These are phyloP conservation scores for Limenitis camilla DNA, from an alignment of 2,888 invertebrate species.

Conservation along the genomic window DNA sequence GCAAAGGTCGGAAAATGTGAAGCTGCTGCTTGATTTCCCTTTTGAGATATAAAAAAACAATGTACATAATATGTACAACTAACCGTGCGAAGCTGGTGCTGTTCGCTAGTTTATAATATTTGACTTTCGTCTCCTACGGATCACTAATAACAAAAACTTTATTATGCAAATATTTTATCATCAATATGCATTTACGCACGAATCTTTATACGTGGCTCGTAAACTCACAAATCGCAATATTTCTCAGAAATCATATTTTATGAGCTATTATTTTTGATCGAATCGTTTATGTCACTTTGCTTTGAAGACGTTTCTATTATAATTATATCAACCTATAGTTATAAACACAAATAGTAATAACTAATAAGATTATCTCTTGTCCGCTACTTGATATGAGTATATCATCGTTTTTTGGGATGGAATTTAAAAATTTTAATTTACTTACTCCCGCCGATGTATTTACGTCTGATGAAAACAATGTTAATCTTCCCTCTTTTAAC, in stretches of 20 bases:
- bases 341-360: not conserved
- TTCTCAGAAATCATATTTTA: slow-evolving; percentile 4
- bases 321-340: not conserved
- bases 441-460: no score
- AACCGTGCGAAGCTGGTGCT: no score
- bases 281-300: not conserved
- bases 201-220: not conserved
- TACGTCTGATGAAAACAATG: no score
- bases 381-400: no score
- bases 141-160: not conserved
- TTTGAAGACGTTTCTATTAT: not conserved
- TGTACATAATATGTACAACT: no score
- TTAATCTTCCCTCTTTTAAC: not conserved
- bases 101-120: no score
- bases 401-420: no score
- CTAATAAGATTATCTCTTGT: not conserved
- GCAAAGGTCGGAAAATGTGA: no score
- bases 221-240: slow-evolving; percentile 3
- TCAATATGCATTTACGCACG: not conserved
- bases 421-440: no score
- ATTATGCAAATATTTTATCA: not conserved
- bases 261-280: slow-evolving; percentile 2
- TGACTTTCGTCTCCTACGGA: no score
- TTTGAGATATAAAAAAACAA: no score
- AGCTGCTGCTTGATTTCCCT: no score